Base-by-base conservation (phyloP, 2,888 invertebrate genomes). In the Drosophila paranaensis region DNA sequence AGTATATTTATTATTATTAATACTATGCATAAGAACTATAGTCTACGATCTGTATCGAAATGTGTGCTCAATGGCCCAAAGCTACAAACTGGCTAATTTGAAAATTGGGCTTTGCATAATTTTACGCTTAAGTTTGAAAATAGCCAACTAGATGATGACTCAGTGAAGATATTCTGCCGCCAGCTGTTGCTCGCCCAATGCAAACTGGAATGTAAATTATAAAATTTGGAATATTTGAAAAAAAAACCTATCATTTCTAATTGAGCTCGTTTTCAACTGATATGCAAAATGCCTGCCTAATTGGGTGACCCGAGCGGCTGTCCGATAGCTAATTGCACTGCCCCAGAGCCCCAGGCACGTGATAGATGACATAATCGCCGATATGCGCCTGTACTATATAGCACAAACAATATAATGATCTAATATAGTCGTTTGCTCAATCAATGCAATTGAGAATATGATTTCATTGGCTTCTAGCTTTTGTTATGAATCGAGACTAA, bases 381-480 rank as follows among this genome's bases (percentile, higher is more conserved):
- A 30, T 39, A 40, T 54, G 40, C 43, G 62, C 45, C 11, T 16
- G 50, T 54, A 6, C 16, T 50, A 14, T 43, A 51, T 43, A 60
- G 33, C 60, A 48, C 61, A 55, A 30, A 64, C 45, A 54, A 10
- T 39, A 33, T 51, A 60, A 72, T 83, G 90, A 74, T 83, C 78
- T 80, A 80, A 89, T 86, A 60, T 74, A 80, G 81, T 63, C 50
- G 50, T 65, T 68, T 46, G 10, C n/a, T 50, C 55, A 86, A 89
- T 89, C 88, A 81, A 86, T 86, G 89, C 90, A 89, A 68, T 81
- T 84, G 68, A 48, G 53, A 78, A 70, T 66, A 87, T 89, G 84
- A 86, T 87, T 86, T 76, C 88, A 89, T 83, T 71, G 46, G 51
- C 53, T 45, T 79, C 60, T 42, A 64, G 60, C 56, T 64, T 57